These are phyloP conservation scores for Euproctis similis DNA, from an alignment of 2,888 invertebrate species.

Conservation along the genomic window DNA sequence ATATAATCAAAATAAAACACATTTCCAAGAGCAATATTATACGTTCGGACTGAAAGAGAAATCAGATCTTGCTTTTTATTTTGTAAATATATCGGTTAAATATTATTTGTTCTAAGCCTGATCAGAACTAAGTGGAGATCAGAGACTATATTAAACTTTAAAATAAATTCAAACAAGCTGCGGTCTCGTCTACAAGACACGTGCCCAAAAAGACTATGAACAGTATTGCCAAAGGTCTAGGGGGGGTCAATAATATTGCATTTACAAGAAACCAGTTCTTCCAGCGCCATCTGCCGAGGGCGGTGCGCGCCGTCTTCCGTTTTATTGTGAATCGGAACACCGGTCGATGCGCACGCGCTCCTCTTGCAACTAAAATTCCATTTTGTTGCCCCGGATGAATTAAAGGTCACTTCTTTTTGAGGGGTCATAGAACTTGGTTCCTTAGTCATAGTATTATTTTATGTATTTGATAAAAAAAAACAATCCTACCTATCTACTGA, in stretches of 20 bases:
- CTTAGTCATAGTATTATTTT: too few relatives aligned
- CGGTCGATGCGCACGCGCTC: conserved; percentile 60
- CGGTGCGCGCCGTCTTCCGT: conserved; percentile 57
- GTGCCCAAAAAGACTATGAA: conserved; percentile 32
- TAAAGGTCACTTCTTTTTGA: conserved; percentile 1
- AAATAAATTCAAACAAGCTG: conserved; percentile 7
- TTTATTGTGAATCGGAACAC: conserved; percentile 60
- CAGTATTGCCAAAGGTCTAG: conserved; percentile 29
- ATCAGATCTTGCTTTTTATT: too few relatives aligned
- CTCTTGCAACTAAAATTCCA: conserved; percentile 31
- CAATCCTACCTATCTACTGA: too few relatives aligned
- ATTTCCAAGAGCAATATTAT: too few relatives aligned
- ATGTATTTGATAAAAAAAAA: too few relatives aligned
- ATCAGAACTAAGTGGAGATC: too few relatives aligned
- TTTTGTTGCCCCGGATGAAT: conserved; percentile 13
- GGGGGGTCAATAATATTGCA: conserved; percentile 59
- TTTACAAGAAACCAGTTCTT: conserved; percentile 45
- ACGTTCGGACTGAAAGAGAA: too few relatives aligned
- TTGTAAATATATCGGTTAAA: too few relatives aligned
- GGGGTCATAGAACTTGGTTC: conserved; percentile 24
- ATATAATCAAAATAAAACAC: too few relatives aligned
- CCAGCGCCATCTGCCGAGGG: conserved; percentile 62
- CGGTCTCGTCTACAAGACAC: conserved; percentile 22
- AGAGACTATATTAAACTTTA: too few relatives aligned
- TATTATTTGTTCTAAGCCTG: too few relatives aligned